Conservation (phyloP, 2,888 invertebrate species). For the Prenolepis imparis region DNA sequence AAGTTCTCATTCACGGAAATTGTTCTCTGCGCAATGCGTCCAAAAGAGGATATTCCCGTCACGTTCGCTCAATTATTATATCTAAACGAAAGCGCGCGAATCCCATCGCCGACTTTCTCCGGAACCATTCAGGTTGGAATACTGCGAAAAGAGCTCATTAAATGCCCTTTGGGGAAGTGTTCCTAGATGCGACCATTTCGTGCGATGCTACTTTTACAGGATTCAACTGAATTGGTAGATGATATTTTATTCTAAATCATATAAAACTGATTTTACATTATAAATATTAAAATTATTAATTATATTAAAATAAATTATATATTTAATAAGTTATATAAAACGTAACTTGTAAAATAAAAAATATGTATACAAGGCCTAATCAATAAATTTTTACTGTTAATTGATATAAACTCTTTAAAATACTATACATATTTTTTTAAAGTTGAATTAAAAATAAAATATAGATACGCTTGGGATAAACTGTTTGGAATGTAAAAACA, state of each 20-base stretch:
- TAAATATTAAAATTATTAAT: background rate
- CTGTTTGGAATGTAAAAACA: background rate
- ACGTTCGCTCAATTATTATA: constrained; percentile 78
- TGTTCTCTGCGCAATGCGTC: constrained; percentile 58
- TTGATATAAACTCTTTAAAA: background rate
- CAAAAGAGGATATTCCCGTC: constrained; percentile 71
- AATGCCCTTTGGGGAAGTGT: constrained; percentile 1
- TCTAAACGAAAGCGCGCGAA: constrained; percentile 46
- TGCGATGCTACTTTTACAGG: background rate
- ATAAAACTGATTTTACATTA: background rate
- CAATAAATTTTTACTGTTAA: background rate
- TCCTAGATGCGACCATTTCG: background rate
- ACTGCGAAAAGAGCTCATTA: constrained; percentile 23
- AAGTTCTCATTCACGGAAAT: constrained; percentile 71
- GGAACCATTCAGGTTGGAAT: constrained; percentile 9
- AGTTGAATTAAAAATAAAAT: constrained; percentile 27
- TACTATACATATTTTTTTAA: background rate
- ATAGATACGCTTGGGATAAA: constrained; percentile 11
- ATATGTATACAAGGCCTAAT: background rate
- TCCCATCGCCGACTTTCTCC: background rate
- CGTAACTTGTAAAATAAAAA: background rate
- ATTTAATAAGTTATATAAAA: constrained; percentile 9
- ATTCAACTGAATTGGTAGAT: background rate
- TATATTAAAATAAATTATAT: constrained; percentile 8
- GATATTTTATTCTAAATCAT: background rate